Conservation (phyloP, 1,140 invertebrate genomes). For the Penaeus indicus region DNA sequence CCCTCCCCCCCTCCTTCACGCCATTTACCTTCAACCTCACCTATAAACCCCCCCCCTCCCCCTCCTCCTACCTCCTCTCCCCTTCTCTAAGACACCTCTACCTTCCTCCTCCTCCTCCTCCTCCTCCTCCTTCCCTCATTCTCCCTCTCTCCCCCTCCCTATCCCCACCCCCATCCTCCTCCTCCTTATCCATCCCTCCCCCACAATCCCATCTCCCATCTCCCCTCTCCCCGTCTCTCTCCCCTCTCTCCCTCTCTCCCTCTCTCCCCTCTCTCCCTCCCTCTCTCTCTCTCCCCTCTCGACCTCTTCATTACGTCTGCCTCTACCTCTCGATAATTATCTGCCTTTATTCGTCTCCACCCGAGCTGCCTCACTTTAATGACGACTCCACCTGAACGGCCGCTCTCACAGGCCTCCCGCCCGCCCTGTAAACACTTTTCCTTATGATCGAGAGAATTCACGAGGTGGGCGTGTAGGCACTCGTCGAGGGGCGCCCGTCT, state of each 20-base stretch:
- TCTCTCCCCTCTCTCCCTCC: not conserved
- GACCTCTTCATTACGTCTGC: slow-evolving; percentile 37
- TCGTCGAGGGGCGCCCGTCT: no score
- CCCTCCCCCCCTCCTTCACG: not conserved
- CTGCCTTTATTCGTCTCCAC: slow-evolving; percentile 40
- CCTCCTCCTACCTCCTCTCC: not conserved
- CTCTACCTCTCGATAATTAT: slow-evolving; percentile 50
- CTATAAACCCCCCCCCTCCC: not conserved
- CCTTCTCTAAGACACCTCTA: not conserved
- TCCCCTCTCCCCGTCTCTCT: not conserved
- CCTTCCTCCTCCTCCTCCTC: not conserved
- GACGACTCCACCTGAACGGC: not conserved
- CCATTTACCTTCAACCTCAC: not conserved
- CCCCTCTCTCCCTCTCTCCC: not conserved
- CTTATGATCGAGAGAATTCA: no score
- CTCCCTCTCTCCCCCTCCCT: not conserved
- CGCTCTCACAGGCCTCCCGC: not conserved
- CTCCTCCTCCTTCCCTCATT: not conserved
- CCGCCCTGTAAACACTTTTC: no score
- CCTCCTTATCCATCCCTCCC: not conserved
- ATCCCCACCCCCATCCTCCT: not conserved
- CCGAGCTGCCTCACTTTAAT: slow-evolving; percentile 40
- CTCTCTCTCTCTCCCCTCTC: slow-evolving; percentile 4
- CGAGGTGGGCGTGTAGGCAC: no score
- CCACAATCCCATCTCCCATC: slow-evolving; percentile 23